Evolutionary conservation across 1,140 invertebrate genomes (phyloP), one percentile per base, ranked within the genome.

Genomic region (Drosophila kurseongensis): DNA sequence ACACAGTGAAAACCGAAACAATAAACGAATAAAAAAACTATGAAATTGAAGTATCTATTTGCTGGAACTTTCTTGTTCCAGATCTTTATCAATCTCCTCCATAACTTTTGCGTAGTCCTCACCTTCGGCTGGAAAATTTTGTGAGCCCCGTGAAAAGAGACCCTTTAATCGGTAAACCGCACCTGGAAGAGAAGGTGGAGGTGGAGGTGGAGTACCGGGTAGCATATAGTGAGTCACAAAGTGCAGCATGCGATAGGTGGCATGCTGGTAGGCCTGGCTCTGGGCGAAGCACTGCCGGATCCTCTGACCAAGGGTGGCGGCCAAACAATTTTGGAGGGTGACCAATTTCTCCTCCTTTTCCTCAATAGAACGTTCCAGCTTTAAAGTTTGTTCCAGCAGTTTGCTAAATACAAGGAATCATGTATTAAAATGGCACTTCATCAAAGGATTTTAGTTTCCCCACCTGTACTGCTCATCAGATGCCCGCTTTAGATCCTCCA

Each of bases 181-280:
- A 1, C 35, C 42, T 0, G 74, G 66, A 14, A 88, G 41, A 0
- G 52, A 51, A 5, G 61, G 29, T 14, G 51, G 40, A 0, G 88
- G 79, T 10, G 76, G 73, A 23, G 23, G 23, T 0, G 86, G 78
- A 6, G 78, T 89, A 9, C 62, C 89, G 0, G 88, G 88, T 0
- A 91, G 47, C 67, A 91, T 79, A 52, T 71, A 84, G 35, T 81
- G 77, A 23, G 88, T 89, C 13, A 91, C 68, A 35, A 91, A 81
- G 57, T 91, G 80, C 12, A 91, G 60, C 62, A 91, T 61, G 4
- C 75, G 72, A 32, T 68, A 79, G 5, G 89, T 91, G 59, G 84
- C 80, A 36, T 74, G 67, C 9, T 89, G 80, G 50, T 91, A 91
- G 6, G 38, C 32, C 40, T 74, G 61, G 8, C 66, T 51, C 38